Conservation (phyloP, 2,797 vertebrate species). For the Mallotus villosus region DNA sequence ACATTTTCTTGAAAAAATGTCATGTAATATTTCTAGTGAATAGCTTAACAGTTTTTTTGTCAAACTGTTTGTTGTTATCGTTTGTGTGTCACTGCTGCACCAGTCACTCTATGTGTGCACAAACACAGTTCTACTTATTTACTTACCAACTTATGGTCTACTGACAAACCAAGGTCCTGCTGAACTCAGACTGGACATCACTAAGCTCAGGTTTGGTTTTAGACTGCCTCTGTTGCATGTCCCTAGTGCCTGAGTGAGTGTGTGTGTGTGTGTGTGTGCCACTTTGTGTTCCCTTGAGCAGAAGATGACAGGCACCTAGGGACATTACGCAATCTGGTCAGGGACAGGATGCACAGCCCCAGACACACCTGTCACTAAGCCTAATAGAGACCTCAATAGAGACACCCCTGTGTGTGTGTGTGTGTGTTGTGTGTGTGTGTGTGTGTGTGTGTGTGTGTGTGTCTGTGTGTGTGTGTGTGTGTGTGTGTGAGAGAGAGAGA, state of each 20-base stretch:
- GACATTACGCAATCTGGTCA: slow-evolving; percentile 1
- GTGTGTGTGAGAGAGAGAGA: neutral
- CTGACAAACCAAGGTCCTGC: too few species aligned
- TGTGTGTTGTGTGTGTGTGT: slow-evolving; percentile 19
- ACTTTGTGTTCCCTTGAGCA: slow-evolving; percentile 5
- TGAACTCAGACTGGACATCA: too few species aligned
- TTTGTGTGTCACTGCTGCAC: too few species aligned
- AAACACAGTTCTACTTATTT: too few species aligned
- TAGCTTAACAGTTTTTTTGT: too few species aligned
- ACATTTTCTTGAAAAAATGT: too few species aligned
- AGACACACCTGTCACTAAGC: slow-evolving; percentile 19
- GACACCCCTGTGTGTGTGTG: slow-evolving; percentile 7
- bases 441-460: slow-evolving; percentile 15
- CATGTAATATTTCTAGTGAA: too few species aligned
- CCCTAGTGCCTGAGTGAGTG: neutral
- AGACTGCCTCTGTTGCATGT: too few species aligned
- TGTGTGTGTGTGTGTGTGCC: slow-evolving; percentile 6
- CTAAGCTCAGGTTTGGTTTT: too few species aligned
- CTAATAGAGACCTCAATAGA: slow-evolving; percentile 15
- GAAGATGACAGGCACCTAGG: slow-evolving; percentile 11
- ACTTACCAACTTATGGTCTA: too few species aligned
- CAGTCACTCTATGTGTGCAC: too few species aligned
- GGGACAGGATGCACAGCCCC: slow-evolving; percentile 8
- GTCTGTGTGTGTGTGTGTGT: neutral
- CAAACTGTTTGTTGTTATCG: too few species aligned